phyloP scores from a whole-genome alignment of 2,888 invertebrate genomes.

The Drosophila multiciliata region DNA sequence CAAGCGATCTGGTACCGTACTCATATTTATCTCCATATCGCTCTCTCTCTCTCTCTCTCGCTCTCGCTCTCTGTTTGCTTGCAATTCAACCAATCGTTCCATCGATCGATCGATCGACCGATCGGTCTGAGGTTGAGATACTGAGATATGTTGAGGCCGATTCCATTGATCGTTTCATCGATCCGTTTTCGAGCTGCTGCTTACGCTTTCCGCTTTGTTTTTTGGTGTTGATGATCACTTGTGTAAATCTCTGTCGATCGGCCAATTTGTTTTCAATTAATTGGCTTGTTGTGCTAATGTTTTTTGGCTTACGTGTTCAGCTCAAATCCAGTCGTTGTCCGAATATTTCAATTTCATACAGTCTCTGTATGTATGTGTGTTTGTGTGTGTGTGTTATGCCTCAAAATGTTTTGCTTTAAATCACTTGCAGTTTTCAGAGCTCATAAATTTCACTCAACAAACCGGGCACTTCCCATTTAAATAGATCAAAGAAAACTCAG shows the following conservation, averaged over 20 bases:
- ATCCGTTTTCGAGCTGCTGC: conserved; percentile 35
- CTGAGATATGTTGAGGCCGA: conserved; percentile 23
- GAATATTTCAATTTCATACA: conserved; percentile 5
- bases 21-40: conserved; percentile 32
- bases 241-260: conserved; percentile 51
- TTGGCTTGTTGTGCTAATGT: conserved; percentile 73
- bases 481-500: conserved; percentile 65
- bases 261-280: conserved; percentile 79
- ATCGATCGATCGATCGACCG: conserved; percentile 20
- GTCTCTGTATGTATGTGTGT: not conserved
- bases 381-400: conserved; percentile 4
- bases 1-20: conserved; percentile 61
- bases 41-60: conserved; percentile 6
- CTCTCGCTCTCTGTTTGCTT: conserved; percentile 20
- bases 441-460: conserved; percentile 65
- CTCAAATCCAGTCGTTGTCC: conserved; percentile 28
- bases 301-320: conserved; percentile 52
- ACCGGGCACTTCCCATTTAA: conserved; percentile 44
- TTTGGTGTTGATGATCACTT: conserved; percentile 54
- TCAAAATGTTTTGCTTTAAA: conserved; percentile 33
- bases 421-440: conserved; percentile 70
- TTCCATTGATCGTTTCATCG: conserved; percentile 49
- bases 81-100: conserved; percentile 40
- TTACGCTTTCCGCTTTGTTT: conserved; percentile 43
- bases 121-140: not conserved